phyloP scores from a whole-genome alignment of 2,888 invertebrate genomes.

The Drosophila meridionalis region DNA sequence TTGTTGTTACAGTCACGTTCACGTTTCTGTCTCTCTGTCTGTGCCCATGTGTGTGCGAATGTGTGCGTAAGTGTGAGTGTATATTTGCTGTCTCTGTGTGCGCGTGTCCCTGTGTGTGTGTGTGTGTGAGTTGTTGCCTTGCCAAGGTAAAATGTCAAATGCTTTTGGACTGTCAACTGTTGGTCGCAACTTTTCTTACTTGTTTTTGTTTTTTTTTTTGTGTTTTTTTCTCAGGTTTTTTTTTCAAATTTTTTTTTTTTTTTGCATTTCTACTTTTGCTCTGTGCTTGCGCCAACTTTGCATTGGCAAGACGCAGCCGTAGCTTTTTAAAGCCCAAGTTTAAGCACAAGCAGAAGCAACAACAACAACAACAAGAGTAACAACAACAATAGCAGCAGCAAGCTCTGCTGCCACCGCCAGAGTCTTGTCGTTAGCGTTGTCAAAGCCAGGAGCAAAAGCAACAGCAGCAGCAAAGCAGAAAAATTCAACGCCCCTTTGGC shows the following conservation, averaged over 20 bases:
- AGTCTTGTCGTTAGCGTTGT: constrained; percentile 55
- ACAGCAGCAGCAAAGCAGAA: constrained; percentile 24
- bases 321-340: constrained; percentile 48
- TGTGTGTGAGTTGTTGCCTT: constrained; percentile 46
- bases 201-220: constrained; percentile 27
- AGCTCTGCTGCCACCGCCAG: constrained; percentile 36
- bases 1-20: constrained; percentile 66
- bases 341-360: constrained; percentile 44
- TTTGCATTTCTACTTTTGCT: constrained; percentile 16
- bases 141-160: constrained; percentile 84
- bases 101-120: constrained; percentile 34
- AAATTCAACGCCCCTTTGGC: constrained; percentile 72
- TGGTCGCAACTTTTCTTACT: constrained; percentile 65
- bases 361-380: constrained; percentile 22
- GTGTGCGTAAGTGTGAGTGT: constrained; percentile 11
- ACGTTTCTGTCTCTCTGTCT: constrained; percentile 43
- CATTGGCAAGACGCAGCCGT: constrained; percentile 40
- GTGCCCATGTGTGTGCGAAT: constrained; percentile 22
- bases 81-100: constrained; percentile 25
- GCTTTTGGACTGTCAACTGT: constrained; percentile 80
- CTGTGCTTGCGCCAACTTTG: constrained; percentile 52
- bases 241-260: constrained; percentile 9
- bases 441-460: constrained; percentile 32
- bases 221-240: neutral
- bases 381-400: constrained; percentile 11